Evolutionary conservation across 1,140 invertebrate genomes (phyloP).

Genomic region (Drosophila baimaii): DNA sequence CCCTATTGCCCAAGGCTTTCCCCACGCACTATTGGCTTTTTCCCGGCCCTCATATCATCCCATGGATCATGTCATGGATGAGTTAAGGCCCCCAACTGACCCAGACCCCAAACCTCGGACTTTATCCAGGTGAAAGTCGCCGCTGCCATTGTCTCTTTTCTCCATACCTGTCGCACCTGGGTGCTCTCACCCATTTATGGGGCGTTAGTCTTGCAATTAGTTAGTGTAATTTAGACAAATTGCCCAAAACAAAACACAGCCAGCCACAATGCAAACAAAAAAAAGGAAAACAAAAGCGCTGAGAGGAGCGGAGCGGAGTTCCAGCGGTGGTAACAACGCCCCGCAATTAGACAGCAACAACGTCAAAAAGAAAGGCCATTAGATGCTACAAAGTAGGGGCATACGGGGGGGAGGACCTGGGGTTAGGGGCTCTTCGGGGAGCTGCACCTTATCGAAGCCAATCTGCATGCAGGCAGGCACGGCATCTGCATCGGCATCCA

Average conservation of each 20-base stretch:
- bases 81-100: conserved; percentile 26
- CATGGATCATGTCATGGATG: conserved; percentile 21
- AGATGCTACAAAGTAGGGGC: conserved; percentile 40
- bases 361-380: conserved; percentile 79
- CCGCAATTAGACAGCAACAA: conserved; percentile 60
- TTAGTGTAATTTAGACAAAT: conserved; percentile 82
- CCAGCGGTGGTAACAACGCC: conserved; percentile 61
- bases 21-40: conserved; percentile 27
- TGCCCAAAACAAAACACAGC: conserved; percentile 60
- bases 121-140: conserved; percentile 61
- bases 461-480: conserved; percentile 54
- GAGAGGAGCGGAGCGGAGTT: conserved; percentile 39
- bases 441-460: conserved; percentile 53
- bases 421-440: neutral
- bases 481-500: conserved; percentile 39
- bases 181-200: conserved; percentile 64
- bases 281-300: conserved; percentile 37
- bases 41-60: conserved; percentile 1
- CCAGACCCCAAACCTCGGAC: conserved; percentile 23
- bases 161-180: conserved; percentile 20
- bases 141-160: conserved; percentile 50
- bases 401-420: neutral
- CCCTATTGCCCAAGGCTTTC: neutral
- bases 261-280: conserved; percentile 39
- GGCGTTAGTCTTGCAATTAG: conserved; percentile 79